Base-by-base conservation (phyloP, 2,888 invertebrate species). In the Zaprionus obscuricornis region DNA sequence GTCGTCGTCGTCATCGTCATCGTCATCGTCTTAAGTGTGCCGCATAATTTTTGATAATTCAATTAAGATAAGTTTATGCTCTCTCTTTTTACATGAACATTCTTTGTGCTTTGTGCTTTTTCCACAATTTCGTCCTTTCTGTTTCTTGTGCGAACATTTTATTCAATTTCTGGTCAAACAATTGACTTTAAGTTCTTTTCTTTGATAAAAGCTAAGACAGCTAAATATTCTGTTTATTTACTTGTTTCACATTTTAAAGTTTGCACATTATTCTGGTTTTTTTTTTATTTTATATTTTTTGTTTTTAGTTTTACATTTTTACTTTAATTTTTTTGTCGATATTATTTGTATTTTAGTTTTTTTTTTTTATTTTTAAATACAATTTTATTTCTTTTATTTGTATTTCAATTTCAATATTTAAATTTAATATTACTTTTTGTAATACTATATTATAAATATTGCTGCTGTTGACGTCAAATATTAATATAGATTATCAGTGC, bases 31-130 rank as follows among this genome's bases (percentile, higher is more conserved):
- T 72, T 75, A 78, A 78, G 78, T 78, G 78, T 74, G 63, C 69
- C 72, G 75, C 76, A 76, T 76, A 76, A 76, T 76, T 76, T 77
- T 78, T 78, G 77, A 78, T 78, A 78, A 78, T 78, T 78, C 78
- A 78, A 78, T 78, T 78, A 82, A 78, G 83, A 78, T 78, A 78
- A 82, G 78, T 82, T 74, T 76, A 66, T 73, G 63, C 43, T 71
- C 36, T 36, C 46, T 34, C 58, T 40, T 33, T 51, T 40, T 24
- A 24, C 37, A 34, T 58, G 63, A 49, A 33, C 60, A 57, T 66
- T 62, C 43, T 43, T 37, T 18, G 31, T 39, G 33, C 24, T 20
- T 16, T 22, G 16, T 13, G 27, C 22, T 16, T 6, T 7, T 11
- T 14, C 13, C 18, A 10, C 18, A 16, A 2, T 18, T 13, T 13